phyloP scores from a whole-genome alignment of 1,140 invertebrate species.

The Megathymus violae region DNA sequence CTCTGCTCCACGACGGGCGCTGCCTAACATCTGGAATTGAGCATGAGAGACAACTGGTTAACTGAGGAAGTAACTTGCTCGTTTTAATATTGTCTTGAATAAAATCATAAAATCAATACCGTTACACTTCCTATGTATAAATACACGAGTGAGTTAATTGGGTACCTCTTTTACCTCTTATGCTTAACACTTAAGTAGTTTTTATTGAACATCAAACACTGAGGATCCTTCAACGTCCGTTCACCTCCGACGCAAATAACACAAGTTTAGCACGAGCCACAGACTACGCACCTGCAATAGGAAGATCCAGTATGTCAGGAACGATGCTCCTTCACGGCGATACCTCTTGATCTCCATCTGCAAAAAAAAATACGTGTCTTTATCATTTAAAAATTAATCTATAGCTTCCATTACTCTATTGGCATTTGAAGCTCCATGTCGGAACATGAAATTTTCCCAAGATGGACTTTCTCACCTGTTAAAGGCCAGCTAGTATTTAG shows the following conservation, averaged over 20 bases:
- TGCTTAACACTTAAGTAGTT: neutral
- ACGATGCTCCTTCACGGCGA: slow-evolving; percentile 55
- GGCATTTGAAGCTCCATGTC: slow-evolving; percentile 9
- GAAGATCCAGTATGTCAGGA: slow-evolving; percentile 73
- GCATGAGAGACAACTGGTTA: slow-evolving; percentile 2
- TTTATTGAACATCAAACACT: neutral
- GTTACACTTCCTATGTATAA: too few species aligned
- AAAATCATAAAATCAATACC: too few species aligned
- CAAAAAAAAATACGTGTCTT: slow-evolving; percentile 38
- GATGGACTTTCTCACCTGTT: too few species aligned
- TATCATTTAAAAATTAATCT: too few species aligned
- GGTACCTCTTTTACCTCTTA: neutral
- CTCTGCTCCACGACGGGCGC: slow-evolving; percentile 71
- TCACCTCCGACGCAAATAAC: neutral
- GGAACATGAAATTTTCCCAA: too few species aligned
- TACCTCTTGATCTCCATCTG: slow-evolving; percentile 68
- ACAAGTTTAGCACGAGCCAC: too few species aligned
- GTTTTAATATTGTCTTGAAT: too few species aligned
- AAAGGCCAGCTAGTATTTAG: too few species aligned
- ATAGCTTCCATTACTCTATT: slow-evolving; percentile 14
- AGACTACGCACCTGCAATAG: slow-evolving; percentile 66
- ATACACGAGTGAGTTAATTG: neutral
- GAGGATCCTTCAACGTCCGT: neutral
- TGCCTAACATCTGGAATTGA: slow-evolving; percentile 66
- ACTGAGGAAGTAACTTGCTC: too few species aligned